phyloP scores from a whole-genome alignment of 2,888 invertebrate genomes.

The Slavum lentiscoides region DNA sequence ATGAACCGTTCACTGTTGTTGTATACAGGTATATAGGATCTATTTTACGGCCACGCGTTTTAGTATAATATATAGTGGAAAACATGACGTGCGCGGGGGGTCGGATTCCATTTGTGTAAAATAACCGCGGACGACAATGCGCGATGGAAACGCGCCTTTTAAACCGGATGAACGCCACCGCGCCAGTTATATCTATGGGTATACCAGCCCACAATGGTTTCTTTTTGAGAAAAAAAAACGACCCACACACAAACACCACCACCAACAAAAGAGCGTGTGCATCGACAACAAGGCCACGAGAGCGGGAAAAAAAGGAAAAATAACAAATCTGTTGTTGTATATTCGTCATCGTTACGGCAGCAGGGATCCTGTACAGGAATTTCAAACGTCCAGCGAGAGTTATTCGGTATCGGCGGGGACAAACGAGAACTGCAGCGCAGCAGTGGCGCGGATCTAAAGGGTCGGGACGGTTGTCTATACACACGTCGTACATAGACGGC shows the following conservation, averaged over 20 bases:
- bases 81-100: too few species aligned
- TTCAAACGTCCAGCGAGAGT: not conserved
- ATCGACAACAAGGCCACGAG: not conserved
- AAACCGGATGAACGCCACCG: not conserved
- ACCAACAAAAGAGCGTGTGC: slow-evolving; percentile 23
- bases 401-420: not conserved
- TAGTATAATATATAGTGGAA: too few species aligned
- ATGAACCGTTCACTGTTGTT: too few species aligned
- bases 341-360: not conserved
- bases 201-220: slow-evolving; percentile 44
- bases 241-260: too few species aligned
- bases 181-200: slow-evolving; percentile 14
- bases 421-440: too few species aligned
- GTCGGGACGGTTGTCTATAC: too few species aligned
- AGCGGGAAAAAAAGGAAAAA: not conserved
- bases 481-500: too few species aligned
- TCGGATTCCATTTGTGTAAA: too few species aligned
- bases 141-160: slow-evolving; percentile 23
- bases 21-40: too few species aligned
- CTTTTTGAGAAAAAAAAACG: slow-evolving; percentile 16
- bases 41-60: too few species aligned
- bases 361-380: not conserved
- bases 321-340: slow-evolving; percentile 25
- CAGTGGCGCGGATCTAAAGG: too few species aligned
- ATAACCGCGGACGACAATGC: slow-evolving; percentile 10